Evolutionary conservation across 2,797 vertebrate species (phyloP), one percentile per base, ranked within the genome.

Genomic region (Remorina albescens): DNA sequence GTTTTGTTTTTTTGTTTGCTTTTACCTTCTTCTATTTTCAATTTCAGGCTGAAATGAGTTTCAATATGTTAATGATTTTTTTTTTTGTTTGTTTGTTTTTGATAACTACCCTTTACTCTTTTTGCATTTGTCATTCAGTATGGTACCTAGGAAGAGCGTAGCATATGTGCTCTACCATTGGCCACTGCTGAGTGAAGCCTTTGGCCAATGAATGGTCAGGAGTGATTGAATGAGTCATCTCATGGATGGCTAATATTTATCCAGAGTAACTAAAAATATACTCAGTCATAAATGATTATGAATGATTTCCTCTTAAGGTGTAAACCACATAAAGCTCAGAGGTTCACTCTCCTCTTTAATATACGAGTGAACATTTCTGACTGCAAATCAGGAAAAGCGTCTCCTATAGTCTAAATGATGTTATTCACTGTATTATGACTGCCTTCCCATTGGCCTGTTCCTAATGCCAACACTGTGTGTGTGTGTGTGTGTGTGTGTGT

Each of bases 251-350:
- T 23, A 13, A 57, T 37, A 56, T 72, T 74, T 23, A 39, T 61
- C 32, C n/a, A 53, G 25, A 49, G 46, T 44, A 39, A 64, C 51
- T n/a, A n/a, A n/a, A n/a, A n/a, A 32, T 34, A 46, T 54, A 2
- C 23, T 42, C 23, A 49, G 13, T 72, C 23, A 64, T n/a, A n/a
- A n/a, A n/a, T n/a, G n/a, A n/a, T n/a, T n/a, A n/a, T n/a, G n/a
- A n/a, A n/a, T n/a, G n/a, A n/a, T n/a, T n/a, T n/a, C 54, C 34
- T 44, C 11, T 67, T 26, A 32, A n/a, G 62, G 8, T 65, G 26
- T 67, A 34, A 74, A 71, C 23, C 15, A 54, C 21, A 51, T 30
- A 41, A 39, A 75, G 61, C 39, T 72, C 53, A 57, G 2, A 53
- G 23, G 37, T 57, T 59, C 19, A 67, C 28, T 51, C 23, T 41